A percentile compares a stretch with the other conserved stretches of the same genome.
Evolutionary conservation across 2,888 invertebrate species (phyloP).

Genomic region (Linnaemya vulpina): DNA sequence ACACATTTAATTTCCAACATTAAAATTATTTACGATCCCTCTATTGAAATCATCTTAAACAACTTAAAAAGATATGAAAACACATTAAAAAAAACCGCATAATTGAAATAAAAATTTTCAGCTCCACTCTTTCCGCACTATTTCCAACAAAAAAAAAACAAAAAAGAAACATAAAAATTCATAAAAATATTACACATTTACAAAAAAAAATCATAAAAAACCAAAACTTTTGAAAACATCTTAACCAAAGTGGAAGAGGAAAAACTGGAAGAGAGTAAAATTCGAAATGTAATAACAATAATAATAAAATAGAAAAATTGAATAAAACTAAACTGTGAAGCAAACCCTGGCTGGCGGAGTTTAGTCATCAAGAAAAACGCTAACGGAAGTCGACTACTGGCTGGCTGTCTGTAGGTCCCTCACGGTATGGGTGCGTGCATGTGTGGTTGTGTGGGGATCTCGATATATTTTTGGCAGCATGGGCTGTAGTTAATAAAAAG

Average conservation of each 20-base stretch:
- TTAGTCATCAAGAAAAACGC: constrained; percentile 70
- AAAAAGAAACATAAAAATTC: constrained; percentile 6
- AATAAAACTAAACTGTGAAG: constrained; percentile 48
- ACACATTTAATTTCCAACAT: constrained; percentile 50
- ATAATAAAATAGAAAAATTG: constrained; percentile 65
- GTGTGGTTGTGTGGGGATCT: constrained; percentile 1
- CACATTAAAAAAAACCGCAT: constrained; percentile 70
- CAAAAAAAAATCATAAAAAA: constrained; percentile 40
- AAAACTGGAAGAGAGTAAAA: constrained; percentile 35
- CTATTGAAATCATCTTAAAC: constrained; percentile 62
- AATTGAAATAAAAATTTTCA: constrained; percentile 64
- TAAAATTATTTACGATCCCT: constrained; percentile 61
- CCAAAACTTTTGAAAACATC: constrained; percentile 63
- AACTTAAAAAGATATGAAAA: constrained; percentile 61
- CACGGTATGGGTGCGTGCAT: neutral
- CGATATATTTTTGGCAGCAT: neutral
- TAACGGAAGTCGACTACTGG: constrained; percentile 69
- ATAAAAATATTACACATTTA: constrained; percentile 51
- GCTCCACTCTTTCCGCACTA: constrained; percentile 23
- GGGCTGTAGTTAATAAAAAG: constrained; percentile 1
- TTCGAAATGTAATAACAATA: constrained; percentile 68
- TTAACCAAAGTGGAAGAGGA: constrained; percentile 54
- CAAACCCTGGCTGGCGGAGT: constrained; percentile 58
- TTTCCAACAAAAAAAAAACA: neutral
- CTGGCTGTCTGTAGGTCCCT: neutral